Conservation (phyloP, 2,113 vertebrate genomes). For the Oxygymnocypris stewartii region DNA sequence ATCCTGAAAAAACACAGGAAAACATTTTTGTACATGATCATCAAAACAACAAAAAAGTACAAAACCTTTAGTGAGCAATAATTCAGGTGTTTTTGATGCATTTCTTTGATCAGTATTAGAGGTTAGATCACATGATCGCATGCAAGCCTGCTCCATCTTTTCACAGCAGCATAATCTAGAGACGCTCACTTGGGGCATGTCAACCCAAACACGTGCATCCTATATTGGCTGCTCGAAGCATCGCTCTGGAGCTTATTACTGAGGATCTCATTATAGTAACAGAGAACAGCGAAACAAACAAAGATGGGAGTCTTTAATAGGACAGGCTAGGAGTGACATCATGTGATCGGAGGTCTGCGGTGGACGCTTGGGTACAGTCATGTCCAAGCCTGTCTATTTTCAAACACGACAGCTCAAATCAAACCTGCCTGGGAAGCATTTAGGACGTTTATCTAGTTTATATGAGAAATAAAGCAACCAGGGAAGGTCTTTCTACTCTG, state of each 20-base stretch:
- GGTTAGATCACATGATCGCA: neutral
- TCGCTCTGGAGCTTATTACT: constrained; percentile 15
- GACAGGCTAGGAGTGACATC: constrained; percentile 27
- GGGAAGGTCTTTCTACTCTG: neutral
- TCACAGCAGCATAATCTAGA: neutral
- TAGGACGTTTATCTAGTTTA: neutral
- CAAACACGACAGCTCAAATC: neutral
- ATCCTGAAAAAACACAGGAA: constrained; percentile 54
- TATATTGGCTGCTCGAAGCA: constrained; percentile 8
- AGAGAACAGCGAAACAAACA: constrained; percentile 23
- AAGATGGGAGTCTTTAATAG: constrained; percentile 35
- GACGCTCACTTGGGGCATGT: constrained; percentile 1
- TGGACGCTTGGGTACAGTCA: neutral
- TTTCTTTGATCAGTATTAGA: neutral
- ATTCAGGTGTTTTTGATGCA: neutral
- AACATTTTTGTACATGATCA: neutral
- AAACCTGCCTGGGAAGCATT: neutral
- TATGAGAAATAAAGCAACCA: neutral
- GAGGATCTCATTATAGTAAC: constrained; percentile 34
- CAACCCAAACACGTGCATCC: constrained; percentile 15
- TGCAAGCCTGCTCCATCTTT: neutral
- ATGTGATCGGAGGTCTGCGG: neutral
- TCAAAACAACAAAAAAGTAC: constrained; percentile 35
- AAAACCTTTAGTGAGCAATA: neutral
- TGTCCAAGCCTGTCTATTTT: neutral